Base-by-base conservation (phyloP, 2,888 invertebrate genomes). In the Hecatera dysodea region DNA sequence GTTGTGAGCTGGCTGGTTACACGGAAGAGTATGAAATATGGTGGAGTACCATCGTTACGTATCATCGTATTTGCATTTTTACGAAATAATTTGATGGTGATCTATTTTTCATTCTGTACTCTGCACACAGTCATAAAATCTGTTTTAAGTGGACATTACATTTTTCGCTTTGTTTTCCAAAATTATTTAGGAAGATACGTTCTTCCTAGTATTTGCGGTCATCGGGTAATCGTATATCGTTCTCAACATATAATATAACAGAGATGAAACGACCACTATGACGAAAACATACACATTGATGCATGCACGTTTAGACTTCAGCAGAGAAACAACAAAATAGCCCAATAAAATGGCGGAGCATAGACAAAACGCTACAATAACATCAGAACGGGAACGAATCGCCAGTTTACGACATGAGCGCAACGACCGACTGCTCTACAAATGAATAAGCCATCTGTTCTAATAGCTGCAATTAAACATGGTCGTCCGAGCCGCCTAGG, bases 371-470 rank as follows among this genome's bases (percentile, higher is more conserved):
- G 95, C 93, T 95, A 95, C 96, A 95, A 95, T 96, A 95, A 95
- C 95, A 95, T 94, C 94, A 94, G 94, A 94, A 95, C 95, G 93
- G 93, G 95, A 95, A 95, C 95, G 93, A 94, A 96, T 95, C 93
- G 93, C 93, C 92, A 94, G 94, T 95, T 95, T 95, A 95, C 95
- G 95, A 96, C 95, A 93, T 91, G 93, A 94, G 92, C 93, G 91
- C 94, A 93, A 93, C 94, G 94, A 93, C 93, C 95, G 94, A 94
- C 88, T 95, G 95, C 94, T 95, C 95, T 95, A 96, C 95, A 95
- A 95, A 95, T 96, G 96, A 95, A 95, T 95, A 96, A 95, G 96
- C 95, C 95, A 96, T 96, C 95, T 95, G 95, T 93, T 94, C 95
- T 95, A 95, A 96, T 96, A 93, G 96, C 90, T 88, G 92, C 95